Conservation (phyloP, 2,797 vertebrate genomes). For the Artibeus lituratus region DNA sequence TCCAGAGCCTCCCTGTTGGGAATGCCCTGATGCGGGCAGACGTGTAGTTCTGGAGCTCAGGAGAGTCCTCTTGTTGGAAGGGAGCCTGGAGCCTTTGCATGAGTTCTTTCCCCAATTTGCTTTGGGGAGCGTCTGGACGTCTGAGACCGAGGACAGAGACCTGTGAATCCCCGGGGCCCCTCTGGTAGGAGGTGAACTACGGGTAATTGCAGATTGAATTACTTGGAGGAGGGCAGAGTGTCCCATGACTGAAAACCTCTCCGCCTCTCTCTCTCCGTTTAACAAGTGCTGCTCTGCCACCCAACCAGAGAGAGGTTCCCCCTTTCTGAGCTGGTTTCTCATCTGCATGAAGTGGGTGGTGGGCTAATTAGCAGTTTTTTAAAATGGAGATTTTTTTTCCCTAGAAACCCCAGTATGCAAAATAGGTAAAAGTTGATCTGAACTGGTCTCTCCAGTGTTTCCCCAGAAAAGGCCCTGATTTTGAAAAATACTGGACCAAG, state of each 20-base stretch:
- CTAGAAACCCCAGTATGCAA: neutral
- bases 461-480: neutral
- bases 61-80: neutral
- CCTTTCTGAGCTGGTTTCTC: neutral
- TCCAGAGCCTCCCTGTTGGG: neutral
- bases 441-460: neutral
- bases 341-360: neutral
- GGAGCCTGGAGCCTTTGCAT: neutral
- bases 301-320: neutral
- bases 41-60: neutral
- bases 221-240: neutral
- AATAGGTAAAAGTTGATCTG: neutral
- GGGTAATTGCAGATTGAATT: neutral
- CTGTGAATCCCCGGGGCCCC: neutral
- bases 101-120: neutral
- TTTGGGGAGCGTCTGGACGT: slow-evolving; percentile 24
- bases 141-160: neutral
- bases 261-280: neutral
- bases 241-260: neutral
- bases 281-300: neutral
- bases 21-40: neutral
- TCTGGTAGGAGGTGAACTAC: neutral
- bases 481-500: neutral
- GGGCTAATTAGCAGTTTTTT: neutral
- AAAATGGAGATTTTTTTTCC: neutral